Evolutionary conservation across 2,113 vertebrate species (phyloP), one percentile per base, ranked within the genome.

Genomic region (Terrapene triunguis): DNA sequence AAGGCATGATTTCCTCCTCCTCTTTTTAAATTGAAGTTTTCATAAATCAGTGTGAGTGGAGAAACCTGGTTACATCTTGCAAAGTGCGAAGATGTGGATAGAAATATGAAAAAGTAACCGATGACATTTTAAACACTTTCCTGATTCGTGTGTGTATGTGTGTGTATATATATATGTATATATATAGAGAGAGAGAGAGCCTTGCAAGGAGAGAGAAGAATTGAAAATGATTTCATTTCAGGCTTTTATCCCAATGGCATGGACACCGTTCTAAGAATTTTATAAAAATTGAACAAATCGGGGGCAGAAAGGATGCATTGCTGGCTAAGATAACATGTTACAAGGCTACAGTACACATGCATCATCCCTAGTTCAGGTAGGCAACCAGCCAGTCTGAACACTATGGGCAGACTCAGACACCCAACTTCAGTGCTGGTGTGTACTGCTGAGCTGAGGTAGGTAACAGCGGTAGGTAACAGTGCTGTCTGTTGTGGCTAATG

Each of bases 91-190:
- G 97, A 97, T 89, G 97, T 98, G 90, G 96, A 97, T 97, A 96
- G 98, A 98, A 98, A 97, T 98, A 96, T 79, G 95, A 95, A 96
- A 97, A 98, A 97, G 94, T 95, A 97, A 95, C 96, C 96, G 12
- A 53, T 98, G 98, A 98, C 98, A 98, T 98, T 98, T 98, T 98
- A 98, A 98, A 97, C 95, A 97, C 94, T 92, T 97, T 93, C 82
- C 96, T 89, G 94, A 96, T 88, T 94, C 93, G 96, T 97, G 87
- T 92, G 97, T 89, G 94, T 88, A 87, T 96, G 91, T 96, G 84
- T 88, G 2, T 91, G 82, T 89, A 55, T 93, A 6, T 59, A 85
- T 8, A 51, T 85, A n/a, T 74, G n/a, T 6, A 54, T 83, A 47
- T 65, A 50, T 0, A 0, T 72, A 94, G 57, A 81, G 89, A 50